Percentiles rank a stretch among this genome's conserved stretches.
Evolutionary conservation across 2,888 invertebrate species (phyloP).

Genomic region (Liposcelis brunnea): DNA sequence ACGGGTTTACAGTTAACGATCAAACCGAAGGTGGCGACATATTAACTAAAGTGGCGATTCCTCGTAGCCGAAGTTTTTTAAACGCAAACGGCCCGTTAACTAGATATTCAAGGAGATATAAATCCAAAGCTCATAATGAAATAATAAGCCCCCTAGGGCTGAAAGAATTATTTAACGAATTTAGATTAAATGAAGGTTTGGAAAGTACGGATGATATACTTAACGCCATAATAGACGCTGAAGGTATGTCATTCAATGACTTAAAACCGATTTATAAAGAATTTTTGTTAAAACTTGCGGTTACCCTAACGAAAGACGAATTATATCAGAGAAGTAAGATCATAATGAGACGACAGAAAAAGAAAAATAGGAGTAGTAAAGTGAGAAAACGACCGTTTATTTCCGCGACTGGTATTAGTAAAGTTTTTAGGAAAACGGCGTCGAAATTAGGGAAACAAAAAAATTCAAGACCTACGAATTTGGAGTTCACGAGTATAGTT

Average conservation of each 20-base stretch:
- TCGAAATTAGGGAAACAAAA: conserved; percentile 16
- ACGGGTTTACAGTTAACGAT: conserved; percentile 14
- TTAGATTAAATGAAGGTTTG: conserved; percentile 71
- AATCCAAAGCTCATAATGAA: conserved; percentile 41
- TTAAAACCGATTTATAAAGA: conserved; percentile 83
- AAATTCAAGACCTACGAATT: conserved; percentile 14
- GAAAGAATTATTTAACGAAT: conserved; percentile 73
- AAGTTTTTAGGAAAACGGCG: conserved; percentile 42
- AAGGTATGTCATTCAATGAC: conserved; percentile 87
- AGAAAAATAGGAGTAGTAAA: conserved; percentile 42
- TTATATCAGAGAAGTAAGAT: conserved; percentile 76
- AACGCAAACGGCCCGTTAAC: conserved; percentile 56
- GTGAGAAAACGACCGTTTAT: conserved; percentile 40
- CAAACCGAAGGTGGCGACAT: conserved; percentile 52
- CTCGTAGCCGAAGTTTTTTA: conserved; percentile 68
- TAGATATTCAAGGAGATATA: conserved; percentile 33
- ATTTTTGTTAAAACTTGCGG: conserved; percentile 68
- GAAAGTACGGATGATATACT: conserved; percentile 77
- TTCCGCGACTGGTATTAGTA: conserved; percentile 39
- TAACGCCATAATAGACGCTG: conserved; percentile 74
- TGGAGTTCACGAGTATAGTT: conserved; percentile 28
- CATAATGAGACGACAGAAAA: conserved; percentile 72
- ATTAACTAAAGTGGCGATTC: conserved; percentile 70
- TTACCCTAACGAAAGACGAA: conserved; percentile 82
- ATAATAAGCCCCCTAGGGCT: conserved; percentile 63